Evolutionary conservation across 2,888 invertebrate species (phyloP).

Genomic region (Apotomis turbidana): DNA sequence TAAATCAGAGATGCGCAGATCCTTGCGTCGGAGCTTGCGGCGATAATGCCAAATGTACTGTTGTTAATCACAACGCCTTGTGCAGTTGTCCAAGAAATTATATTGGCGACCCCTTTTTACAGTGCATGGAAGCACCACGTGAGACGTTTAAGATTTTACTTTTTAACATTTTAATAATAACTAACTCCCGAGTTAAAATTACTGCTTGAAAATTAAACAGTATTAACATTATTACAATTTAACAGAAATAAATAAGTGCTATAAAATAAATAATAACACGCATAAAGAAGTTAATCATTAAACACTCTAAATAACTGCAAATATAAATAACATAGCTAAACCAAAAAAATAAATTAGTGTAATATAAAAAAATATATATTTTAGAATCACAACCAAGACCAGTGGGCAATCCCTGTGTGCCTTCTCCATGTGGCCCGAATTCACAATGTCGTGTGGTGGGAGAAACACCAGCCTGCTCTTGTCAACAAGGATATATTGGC

Average conservation of each 20-base stretch:
- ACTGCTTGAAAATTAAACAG: constrained; percentile 12
- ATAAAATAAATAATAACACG: neutral
- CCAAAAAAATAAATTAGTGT: no score
- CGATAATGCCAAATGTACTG: constrained; percentile 90
- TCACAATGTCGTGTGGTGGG: constrained; percentile 91
- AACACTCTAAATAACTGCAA: constrained; percentile 1
- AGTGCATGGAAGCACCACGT: constrained; percentile 88
- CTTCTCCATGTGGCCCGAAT: constrained; percentile 93
- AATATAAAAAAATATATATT: constrained; percentile 43
- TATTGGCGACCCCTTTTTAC: constrained; percentile 92
- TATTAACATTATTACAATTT: constrained; percentile 2
- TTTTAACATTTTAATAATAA: constrained; percentile 41
- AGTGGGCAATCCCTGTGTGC: constrained; percentile 89
- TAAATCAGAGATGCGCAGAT: constrained; percentile 90
- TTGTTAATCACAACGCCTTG: constrained; percentile 93
- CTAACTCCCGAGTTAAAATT: constrained; percentile 34
- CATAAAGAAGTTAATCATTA: neutral
- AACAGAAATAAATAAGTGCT: constrained; percentile 3
- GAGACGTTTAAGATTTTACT: constrained; percentile 65
- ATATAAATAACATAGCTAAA: neutral
- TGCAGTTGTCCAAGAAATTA: constrained; percentile 91
- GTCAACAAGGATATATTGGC: constrained; percentile 90
- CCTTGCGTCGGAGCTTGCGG: constrained; percentile 94
- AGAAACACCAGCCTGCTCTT: constrained; percentile 91
- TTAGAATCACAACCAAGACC: constrained; percentile 82